Base-by-base conservation (phyloP, 2,113 vertebrate species). In the Puma concolor region DNA sequence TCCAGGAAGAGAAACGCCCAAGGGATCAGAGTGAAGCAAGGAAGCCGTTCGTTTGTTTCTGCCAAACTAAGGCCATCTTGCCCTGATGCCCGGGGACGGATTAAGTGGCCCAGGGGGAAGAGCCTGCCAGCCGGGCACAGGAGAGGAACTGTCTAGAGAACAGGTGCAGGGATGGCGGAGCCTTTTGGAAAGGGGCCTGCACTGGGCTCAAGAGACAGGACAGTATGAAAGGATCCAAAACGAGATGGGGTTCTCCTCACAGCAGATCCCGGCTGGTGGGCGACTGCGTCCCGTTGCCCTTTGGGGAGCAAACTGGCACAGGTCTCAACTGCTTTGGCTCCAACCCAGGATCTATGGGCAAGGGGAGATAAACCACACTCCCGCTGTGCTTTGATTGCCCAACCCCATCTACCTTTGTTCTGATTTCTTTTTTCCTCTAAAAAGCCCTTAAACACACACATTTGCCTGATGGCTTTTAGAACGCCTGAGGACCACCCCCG, bases 361-460 rank as follows among this genome's bases (percentile, higher is more conserved):
- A 10, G 4, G 27, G 25, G 10, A 29, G 38, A 63, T 1, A 25
- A 27, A 33, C 17, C 21, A 0, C 1, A 2, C 6, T 0, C 0
- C 74, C 9, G 2, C 79, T 29, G 25, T 0, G 0, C 12, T 11
- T 4, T 29, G 44, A 64, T 36, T 48, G 7, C 66, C 48, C 5
- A 19, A 1, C 52, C 52, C 23, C 7, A 2, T 31, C 80, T 76
- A 17, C 67, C 54, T 66, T 63, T 38, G 54, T 41, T n/a, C 60
- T 36, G 36, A 52, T 17, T 84, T 81, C 76, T 23, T 8, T 38
- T 85, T 93, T 67, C 54, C 67, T 72, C 57, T 17, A 81, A 33
- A 60, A 82, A 86, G 50, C 76, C 76, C 9, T 60, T 71, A 66
- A 71, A 91, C 0, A 16, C 50, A 48, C 2, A n/a, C 36, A 57